Percentiles rank a stretch among this genome's conserved stretches.
Evolutionary conservation across 2,113 vertebrate species (phyloP).

Genomic region (Mesocricetus auratus): DNA sequence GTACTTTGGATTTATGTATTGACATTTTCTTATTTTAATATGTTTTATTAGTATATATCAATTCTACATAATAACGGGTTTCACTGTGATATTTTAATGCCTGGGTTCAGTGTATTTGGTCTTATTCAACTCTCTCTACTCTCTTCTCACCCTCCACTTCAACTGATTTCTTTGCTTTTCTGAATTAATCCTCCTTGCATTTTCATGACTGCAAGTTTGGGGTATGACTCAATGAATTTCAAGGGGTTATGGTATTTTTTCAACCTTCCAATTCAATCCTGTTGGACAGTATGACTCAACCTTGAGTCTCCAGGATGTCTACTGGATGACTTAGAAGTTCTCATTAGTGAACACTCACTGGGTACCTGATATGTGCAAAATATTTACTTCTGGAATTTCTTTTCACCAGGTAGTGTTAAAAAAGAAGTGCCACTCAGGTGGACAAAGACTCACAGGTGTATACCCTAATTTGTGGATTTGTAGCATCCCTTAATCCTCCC

Average conservation of each 20-base stretch:
- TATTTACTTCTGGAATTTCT: slow-evolving; percentile 40
- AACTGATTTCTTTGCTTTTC: background rate
- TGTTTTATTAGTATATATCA: background rate
- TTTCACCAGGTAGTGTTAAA: slow-evolving; percentile 4
- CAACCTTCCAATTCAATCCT: slow-evolving; percentile 40
- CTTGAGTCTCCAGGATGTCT: background rate
- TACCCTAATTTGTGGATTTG: background rate
- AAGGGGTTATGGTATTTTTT: background rate
- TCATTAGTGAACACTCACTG: background rate
- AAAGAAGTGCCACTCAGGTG: background rate
- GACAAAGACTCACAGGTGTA: background rate
- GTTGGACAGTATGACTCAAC: background rate
- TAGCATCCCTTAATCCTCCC: background rate
- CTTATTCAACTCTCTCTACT: too few species aligned
- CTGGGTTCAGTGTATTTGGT: background rate
- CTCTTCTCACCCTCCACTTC: background rate
- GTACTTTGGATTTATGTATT: background rate
- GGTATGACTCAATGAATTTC: background rate
- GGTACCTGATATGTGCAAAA: background rate
- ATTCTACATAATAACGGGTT: background rate
- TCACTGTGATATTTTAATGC: too few species aligned
- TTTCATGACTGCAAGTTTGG: background rate
- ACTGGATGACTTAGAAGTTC: slow-evolving; percentile 30
- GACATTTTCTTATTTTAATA: background rate
- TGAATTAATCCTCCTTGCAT: background rate